Evolutionary conservation across 2,888 invertebrate species (phyloP), one percentile per base, ranked within the genome.

Genomic region (Nomada fucata): DNA sequence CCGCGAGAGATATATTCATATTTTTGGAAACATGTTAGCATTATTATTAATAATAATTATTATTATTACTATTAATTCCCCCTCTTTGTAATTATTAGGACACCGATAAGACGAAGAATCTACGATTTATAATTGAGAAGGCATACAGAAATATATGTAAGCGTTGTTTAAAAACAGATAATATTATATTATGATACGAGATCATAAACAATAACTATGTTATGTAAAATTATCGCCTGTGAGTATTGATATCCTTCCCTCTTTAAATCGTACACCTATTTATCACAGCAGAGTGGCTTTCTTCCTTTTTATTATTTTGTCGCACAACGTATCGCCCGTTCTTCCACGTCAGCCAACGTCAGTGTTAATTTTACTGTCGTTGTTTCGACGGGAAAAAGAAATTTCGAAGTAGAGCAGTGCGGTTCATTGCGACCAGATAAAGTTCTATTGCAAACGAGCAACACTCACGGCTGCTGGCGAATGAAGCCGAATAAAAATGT

Each of bases 131-230:
- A 79, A 91, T 88, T 88, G 88, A 64, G 71, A 85, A 90, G 88
- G 50, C 81, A 86, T 91, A 90, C 89, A 91, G 91, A 91, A 91
- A 84, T 91, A 91, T 91, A 92, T 91, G 86, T 91, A 91, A 92
- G 92, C 88, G 91, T 92, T 92, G 90, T 92, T 93, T 93, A 92
- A 91, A 91, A 57, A 92, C 88, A 91, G 85, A 92, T 91, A 92
- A 92, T 93, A 92, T 92, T 93, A 92, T 93, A 91, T 92, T 91
- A 92, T 92, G 89, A 91, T 91, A 91, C 89, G 87, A 88, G 88
- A 91, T 91, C 90, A 90, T 92, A 90, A 92, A 91, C 90, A 92
- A 92, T 93, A 89, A 92, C 92, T 91, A 92, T 91, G 92, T 92
- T 92, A 91, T 91, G 89, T 88, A 91, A 86, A 84, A 55, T 59